Evolutionary conservation across 2,888 invertebrate genomes (phyloP).

Genomic region (Neoascia interrupta): DNA sequence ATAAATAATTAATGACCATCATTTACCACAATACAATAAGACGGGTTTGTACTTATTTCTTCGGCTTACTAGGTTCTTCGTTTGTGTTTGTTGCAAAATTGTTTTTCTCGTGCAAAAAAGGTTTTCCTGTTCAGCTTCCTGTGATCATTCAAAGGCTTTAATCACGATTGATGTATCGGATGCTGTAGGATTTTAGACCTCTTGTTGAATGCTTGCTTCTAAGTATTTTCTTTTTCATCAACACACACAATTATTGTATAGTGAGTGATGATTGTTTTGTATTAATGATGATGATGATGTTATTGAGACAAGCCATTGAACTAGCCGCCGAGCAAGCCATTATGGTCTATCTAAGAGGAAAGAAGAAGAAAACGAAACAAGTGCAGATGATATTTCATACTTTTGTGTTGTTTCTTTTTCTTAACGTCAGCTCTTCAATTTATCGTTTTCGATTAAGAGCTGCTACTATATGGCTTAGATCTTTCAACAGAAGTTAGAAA

Average conservation of each 20-base stretch:
- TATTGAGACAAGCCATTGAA: slow-evolving; percentile 54
- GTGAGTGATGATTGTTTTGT: slow-evolving; percentile 18
- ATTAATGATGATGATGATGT: slow-evolving; percentile 44
- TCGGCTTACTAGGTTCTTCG: background rate
- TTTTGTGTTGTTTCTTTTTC: background rate
- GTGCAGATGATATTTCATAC: slow-evolving; percentile 30
- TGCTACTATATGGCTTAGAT: slow-evolving; percentile 13
- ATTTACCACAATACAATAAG: slow-evolving; percentile 61
- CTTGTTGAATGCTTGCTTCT: slow-evolving; percentile 23
- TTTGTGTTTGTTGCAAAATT: slow-evolving; percentile 21
- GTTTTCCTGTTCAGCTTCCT: slow-evolving; percentile 62
- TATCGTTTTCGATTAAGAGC: slow-evolving; percentile 35
- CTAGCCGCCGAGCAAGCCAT: slow-evolving; percentile 49
- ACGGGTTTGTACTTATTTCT: slow-evolving; percentile 42
- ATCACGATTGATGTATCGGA: slow-evolving; percentile 56
- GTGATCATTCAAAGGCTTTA: slow-evolving; percentile 38
- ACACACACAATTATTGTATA: too few species aligned
- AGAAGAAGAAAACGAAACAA: slow-evolving; percentile 13
- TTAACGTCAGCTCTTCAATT: slow-evolving; percentile 31
- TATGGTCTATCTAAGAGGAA: slow-evolving; percentile 1
- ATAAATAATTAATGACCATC: slow-evolving; percentile 69
- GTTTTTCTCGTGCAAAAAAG: slow-evolving; percentile 32
- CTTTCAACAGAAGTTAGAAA: slow-evolving; percentile 42
- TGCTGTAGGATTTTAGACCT: slow-evolving; percentile 42
- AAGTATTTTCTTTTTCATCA: slow-evolving; percentile 1